Conservation (phyloP, 1,140 invertebrate genomes). For the Dinothrombium tinctorium region DNA sequence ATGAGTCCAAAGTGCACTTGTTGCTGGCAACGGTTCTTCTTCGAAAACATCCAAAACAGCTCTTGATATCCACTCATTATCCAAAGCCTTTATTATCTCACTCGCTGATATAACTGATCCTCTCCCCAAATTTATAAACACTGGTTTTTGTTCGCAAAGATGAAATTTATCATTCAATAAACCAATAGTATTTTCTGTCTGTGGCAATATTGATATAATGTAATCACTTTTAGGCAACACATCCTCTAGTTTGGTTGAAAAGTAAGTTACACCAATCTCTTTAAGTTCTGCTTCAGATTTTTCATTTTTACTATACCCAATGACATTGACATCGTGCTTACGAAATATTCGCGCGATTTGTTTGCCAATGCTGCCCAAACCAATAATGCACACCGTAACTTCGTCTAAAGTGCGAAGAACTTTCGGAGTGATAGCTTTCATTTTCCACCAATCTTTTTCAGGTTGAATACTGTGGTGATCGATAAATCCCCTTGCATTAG, state of each 20-base stretch:
- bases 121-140: constrained; percentile 33
- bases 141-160: constrained; percentile 15
- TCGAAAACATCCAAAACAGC: constrained; percentile 35
- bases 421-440: too few relatives aligned
- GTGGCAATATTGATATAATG: constrained; percentile 30
- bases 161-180: constrained; percentile 21
- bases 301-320: neutral
- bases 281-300: neutral
- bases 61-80: constrained; percentile 28
- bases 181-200: constrained; percentile 26
- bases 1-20: constrained; percentile 28
- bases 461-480: neutral
- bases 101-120: constrained; percentile 28
- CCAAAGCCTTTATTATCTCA: constrained; percentile 28
- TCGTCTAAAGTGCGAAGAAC: neutral
- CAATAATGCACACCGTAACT: neutral
- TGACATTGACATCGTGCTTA: neutral
- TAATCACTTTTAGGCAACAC: constrained; percentile 30
- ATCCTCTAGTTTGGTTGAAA: constrained; percentile 19
- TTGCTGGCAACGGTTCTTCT: constrained; percentile 27
- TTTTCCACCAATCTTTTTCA: neutral
- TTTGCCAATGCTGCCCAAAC: constrained; percentile 1
- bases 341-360: neutral
- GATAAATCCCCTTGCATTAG: neutral
- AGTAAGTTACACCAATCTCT: neutral